Conservation (phyloP, 2,113 vertebrate species). For the Pampusana beccarii region DNA sequence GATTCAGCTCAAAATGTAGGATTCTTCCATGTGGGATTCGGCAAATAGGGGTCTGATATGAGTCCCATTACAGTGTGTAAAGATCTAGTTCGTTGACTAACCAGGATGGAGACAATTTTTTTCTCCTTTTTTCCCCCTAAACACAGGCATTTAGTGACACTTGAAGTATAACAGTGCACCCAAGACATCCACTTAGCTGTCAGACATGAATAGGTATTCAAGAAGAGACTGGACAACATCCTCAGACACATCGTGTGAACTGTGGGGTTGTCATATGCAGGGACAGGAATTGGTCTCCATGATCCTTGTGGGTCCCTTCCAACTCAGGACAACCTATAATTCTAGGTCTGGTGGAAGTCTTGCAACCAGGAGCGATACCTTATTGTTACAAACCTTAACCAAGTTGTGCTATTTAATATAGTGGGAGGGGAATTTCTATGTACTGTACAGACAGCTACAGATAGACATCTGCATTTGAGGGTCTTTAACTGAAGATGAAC, state of each 20-base stretch:
- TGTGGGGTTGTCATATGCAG: no score
- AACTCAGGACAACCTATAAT: no score
- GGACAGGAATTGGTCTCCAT: no score
- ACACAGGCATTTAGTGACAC: background rate
- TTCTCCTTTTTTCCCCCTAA: rapidly evolving
- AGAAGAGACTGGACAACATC: no score
- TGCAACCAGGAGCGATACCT: background rate
- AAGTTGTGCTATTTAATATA: background rate
- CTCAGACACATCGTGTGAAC: no score
- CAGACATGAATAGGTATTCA: background rate
- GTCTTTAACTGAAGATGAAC: background rate
- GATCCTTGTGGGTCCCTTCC: no score
- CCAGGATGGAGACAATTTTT: background rate
- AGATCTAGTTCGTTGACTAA: background rate
- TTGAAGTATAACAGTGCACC: background rate
- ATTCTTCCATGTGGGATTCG: background rate
- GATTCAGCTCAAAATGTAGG: background rate
- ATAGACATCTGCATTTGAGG: background rate
- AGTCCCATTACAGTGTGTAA: background rate
- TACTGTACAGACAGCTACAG: background rate
- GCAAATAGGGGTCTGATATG: background rate
- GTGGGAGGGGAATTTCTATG: background rate
- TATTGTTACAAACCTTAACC: background rate
- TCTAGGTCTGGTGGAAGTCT: background rate
- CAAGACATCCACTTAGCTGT: background rate